These are phyloP conservation scores for Brevipalpus yothersi DNA, from an alignment of 1,140 invertebrate genomes.

Conservation along the genomic window DNA sequence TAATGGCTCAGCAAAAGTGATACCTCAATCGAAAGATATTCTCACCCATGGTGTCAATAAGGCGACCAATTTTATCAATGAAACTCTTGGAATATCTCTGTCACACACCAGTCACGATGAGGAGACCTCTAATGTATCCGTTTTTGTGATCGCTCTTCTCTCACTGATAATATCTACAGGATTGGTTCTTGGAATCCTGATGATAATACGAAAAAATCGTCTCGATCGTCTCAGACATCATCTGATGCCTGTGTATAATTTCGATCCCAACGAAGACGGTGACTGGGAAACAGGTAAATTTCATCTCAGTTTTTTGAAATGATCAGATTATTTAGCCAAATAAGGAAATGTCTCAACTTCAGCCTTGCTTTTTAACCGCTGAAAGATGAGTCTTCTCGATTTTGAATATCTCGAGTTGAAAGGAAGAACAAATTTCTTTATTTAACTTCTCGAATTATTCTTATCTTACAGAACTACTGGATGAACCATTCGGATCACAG, in stretches of 20 bases:
- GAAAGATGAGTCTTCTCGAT: too few species aligned
- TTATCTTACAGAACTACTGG: neutral
- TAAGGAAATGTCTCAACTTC: constrained; percentile 15
- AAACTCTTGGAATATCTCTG: too few species aligned
- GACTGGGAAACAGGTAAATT: constrained; percentile 32
- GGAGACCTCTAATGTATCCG: neutral
- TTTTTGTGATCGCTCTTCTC: neutral
- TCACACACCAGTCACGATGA: too few species aligned
- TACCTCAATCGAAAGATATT: too few species aligned
- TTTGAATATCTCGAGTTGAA: too few species aligned
- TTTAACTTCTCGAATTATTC: too few species aligned
- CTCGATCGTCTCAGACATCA: constrained; percentile 32
- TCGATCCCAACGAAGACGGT: constrained; percentile 33
- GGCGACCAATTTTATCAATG: too few species aligned
- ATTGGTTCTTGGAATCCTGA: constrained; percentile 23
- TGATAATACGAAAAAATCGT: constrained; percentile 13
- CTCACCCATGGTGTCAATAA: too few species aligned
- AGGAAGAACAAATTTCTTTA: too few species aligned
- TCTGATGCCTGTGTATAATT: constrained; percentile 38
- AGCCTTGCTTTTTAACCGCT: neutral
- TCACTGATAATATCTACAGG: neutral
- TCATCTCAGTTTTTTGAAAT: constrained; percentile 15
- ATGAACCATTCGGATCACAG: neutral
- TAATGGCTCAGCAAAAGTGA: too few species aligned
- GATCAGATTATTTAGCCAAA: too few species aligned